Conservation (phyloP, 2,797 vertebrate genomes). For the Characodon lateralis region DNA sequence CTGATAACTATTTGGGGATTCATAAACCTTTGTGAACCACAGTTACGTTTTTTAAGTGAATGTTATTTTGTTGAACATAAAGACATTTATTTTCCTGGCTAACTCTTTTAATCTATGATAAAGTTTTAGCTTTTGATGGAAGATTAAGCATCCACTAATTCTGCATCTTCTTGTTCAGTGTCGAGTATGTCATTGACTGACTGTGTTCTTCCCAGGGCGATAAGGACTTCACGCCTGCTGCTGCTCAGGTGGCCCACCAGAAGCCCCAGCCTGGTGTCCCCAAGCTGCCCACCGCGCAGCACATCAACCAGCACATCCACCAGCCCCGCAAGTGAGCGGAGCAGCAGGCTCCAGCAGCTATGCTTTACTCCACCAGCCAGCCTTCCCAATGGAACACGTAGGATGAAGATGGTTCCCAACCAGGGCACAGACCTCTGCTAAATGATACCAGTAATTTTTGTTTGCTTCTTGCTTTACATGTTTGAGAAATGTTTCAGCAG, state of each 20-base stretch:
- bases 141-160: too few species aligned
- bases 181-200: background rate
- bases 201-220: slow-evolving; percentile 85
- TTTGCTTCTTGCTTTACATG: slow-evolving; percentile 22
- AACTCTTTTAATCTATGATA: too few species aligned
- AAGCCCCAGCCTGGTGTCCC: slow-evolving; percentile 93
- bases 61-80: too few species aligned
- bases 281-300: slow-evolving; percentile 84
- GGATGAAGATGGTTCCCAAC: slow-evolving; percentile 50
- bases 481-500: slow-evolving; percentile 29
- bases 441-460: slow-evolving; percentile 42
- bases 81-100: too few species aligned
- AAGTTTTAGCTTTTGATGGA: background rate
- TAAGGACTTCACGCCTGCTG: slow-evolving; percentile 97
- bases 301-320: slow-evolving; percentile 93
- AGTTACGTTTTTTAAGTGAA: too few species aligned
- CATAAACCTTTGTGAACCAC: too few species aligned
- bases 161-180: background rate
- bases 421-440: slow-evolving; percentile 52
- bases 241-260: slow-evolving; percentile 97
- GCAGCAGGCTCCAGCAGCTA: slow-evolving; percentile 20
- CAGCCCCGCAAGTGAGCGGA: slow-evolving; percentile 94
- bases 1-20: too few species aligned
- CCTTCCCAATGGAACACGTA: slow-evolving; percentile 57
- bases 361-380: slow-evolving; percentile 40